Percentiles rank a stretch among this genome's conserved stretches.
These are phyloP conservation scores for Ciconia boyciana DNA, from an alignment of 2,113 vertebrate species.

Conservation along the genomic window DNA sequence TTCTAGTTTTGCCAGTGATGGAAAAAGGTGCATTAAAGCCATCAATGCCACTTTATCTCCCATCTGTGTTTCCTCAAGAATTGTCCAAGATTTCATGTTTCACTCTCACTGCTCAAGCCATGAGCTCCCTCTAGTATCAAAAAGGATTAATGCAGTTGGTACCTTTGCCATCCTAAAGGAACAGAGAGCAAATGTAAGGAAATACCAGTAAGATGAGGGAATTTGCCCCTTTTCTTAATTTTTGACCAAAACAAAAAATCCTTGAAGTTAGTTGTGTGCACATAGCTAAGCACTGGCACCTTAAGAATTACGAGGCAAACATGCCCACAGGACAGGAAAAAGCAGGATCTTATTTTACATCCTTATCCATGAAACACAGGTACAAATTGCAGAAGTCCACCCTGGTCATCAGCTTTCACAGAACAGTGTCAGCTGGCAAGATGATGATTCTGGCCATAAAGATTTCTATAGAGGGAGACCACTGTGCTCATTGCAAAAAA, in stretches of 20 bases:
- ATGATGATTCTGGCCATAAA: background rate
- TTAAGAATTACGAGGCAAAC: background rate
- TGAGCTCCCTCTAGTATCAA: conserved; percentile 52
- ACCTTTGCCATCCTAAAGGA: background rate
- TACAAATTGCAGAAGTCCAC: background rate
- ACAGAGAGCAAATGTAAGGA: background rate
- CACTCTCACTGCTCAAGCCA: background rate
- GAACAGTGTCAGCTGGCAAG: background rate
- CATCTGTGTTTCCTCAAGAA: conserved; percentile 29
- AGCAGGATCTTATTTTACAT: background rate
- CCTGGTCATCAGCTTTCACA: background rate
- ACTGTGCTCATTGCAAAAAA: background rate
- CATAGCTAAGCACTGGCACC: background rate
- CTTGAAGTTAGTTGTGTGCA: background rate
- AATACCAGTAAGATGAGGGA: background rate
- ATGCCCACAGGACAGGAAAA: background rate
- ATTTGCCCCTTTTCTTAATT: background rate
- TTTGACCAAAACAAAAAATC: background rate
- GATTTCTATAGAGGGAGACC: background rate
- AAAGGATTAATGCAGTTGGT: conserved; percentile 1
- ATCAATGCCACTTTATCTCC: conserved; percentile 12
- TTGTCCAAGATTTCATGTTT: background rate
- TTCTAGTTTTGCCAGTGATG: conserved; percentile 7
- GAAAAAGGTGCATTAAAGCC: background rate
- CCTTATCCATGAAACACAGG: background rate